Conservation (phyloP, 2,113 vertebrate species). For the Pluvianellus socialis region DNA sequence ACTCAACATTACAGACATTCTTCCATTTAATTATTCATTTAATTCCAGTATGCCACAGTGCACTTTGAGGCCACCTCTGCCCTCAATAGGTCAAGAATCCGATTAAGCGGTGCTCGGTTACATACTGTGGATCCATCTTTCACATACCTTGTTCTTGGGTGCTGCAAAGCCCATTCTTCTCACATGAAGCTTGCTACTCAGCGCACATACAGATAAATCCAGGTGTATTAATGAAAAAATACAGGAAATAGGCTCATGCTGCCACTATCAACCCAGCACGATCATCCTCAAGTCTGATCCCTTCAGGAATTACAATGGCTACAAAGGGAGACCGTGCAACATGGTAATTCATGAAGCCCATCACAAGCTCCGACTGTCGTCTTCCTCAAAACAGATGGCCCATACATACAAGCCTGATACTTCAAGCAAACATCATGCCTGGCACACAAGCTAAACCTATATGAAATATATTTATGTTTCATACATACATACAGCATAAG, state of each 20-base stretch:
- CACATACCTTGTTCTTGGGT: background rate
- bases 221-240: background rate
- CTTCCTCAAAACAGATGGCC: background rate
- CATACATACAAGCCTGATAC: background rate
- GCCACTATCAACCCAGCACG: background rate
- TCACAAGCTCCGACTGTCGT: background rate
- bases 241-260: background rate
- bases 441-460: background rate
- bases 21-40: background rate
- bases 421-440: background rate
- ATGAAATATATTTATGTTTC: background rate
- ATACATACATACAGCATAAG: background rate
- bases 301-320: background rate
- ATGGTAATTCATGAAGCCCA: background rate
- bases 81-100: background rate
- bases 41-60: background rate
- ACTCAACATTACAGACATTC: background rate
- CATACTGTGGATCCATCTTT: background rate
- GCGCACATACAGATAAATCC: accelerated
- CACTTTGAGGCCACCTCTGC: background rate
- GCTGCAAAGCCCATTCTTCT: background rate
- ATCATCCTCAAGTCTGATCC: background rate
- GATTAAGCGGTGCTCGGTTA: background rate
- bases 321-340: background rate
- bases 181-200: background rate